Percentiles rank a stretch among this genome's conserved stretches.
These are phyloP conservation scores for Periophthalmus magnuspinnatus DNA, from an alignment of 2,797 vertebrate genomes.

Conservation along the genomic window DNA sequence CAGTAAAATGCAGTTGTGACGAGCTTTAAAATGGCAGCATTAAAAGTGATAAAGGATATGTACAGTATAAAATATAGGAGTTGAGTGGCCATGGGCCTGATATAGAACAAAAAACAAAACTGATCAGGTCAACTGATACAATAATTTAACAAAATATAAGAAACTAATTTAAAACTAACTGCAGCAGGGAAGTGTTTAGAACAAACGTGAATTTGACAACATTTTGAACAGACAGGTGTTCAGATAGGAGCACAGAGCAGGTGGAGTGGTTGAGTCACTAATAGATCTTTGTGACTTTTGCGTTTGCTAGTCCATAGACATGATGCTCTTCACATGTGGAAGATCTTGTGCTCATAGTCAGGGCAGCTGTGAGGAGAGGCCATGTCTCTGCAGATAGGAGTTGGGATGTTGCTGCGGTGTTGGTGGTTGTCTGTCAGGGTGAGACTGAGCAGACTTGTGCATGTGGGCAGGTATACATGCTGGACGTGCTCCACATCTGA, in stretches of 20 bases:
- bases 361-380: slow-evolving; percentile 69
- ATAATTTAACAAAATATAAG: slow-evolving; percentile 59
- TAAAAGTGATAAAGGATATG: slow-evolving; percentile 33
- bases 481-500: slow-evolving; percentile 91
- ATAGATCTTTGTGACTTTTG: slow-evolving; percentile 22
- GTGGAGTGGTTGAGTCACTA: slow-evolving; percentile 34
- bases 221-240: slow-evolving; percentile 2
- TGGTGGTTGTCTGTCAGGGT: slow-evolving; percentile 76
- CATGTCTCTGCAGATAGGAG: slow-evolving; percentile 68
- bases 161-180: slow-evolving; percentile 37
- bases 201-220: slow-evolving; percentile 13
- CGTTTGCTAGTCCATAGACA: slow-evolving; percentile 16
- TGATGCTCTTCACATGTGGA: slow-evolving; percentile 62
- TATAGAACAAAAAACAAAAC: slow-evolving; percentile 25
- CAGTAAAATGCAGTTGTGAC: slow-evolving; percentile 37
- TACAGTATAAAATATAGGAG: slow-evolving; percentile 27
- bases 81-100: slow-evolving; percentile 34
- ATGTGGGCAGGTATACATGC: slow-evolving; percentile 95
- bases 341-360: slow-evolving; percentile 78
- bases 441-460: slow-evolving; percentile 93
- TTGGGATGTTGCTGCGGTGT: slow-evolving; percentile 53
- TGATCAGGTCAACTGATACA: slow-evolving; percentile 82
- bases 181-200: slow-evolving; percentile 28
- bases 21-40: slow-evolving; percentile 52
- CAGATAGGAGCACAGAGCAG: not conserved